Base-by-base conservation (phyloP, 1,140 invertebrate species). In the Diorhabda elongata region DNA sequence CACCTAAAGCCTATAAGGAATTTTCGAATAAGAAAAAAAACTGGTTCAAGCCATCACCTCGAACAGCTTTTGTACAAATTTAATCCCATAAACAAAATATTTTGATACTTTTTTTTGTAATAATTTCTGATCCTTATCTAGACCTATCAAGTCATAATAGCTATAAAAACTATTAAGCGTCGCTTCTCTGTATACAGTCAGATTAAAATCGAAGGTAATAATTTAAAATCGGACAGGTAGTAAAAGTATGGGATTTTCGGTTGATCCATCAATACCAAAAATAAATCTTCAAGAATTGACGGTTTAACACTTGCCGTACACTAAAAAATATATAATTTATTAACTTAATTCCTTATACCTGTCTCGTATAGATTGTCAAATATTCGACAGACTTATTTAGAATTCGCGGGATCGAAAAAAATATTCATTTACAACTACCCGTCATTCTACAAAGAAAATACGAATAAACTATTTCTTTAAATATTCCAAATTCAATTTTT, bases 151-250 rank as follows among this genome's bases (percentile, higher is more conserved):
- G 47, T 52, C 47, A 52, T 8, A 52, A 52, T 52, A 52, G n/a
- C 47, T 52, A 52, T 52, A 52, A 52, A 26, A 52, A 52, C 47
- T 52, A 52, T 52, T 52, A 52, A 52, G 47, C 47, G 47, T 52
- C 6, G 6, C 47, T 52, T 2, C 47, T 52, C 47, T n/a, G 47
- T 52, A n/a, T 52, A 52, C 2, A 52, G 26, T 26, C 6, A 52
- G 47, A 52, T 52, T 52, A 52, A 52, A 52, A 52, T 52, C 47
- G 47, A 52, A 52, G 47, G n/a, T n/a, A n/a, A 52, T 52, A 52
- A 8, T 52, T 52, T 52, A 52, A 52, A n/a, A 52, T 52, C 47
- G 47, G 47, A 52, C 47, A 52, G 47, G 47, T 52, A 52, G 47
- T 26, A 26, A 26, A 52, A 4, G 6, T 52, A 52, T 52, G 6